phyloP scores from a whole-genome alignment of 2,113 vertebrate species.

The Oncorhynchus nerka region DNA sequence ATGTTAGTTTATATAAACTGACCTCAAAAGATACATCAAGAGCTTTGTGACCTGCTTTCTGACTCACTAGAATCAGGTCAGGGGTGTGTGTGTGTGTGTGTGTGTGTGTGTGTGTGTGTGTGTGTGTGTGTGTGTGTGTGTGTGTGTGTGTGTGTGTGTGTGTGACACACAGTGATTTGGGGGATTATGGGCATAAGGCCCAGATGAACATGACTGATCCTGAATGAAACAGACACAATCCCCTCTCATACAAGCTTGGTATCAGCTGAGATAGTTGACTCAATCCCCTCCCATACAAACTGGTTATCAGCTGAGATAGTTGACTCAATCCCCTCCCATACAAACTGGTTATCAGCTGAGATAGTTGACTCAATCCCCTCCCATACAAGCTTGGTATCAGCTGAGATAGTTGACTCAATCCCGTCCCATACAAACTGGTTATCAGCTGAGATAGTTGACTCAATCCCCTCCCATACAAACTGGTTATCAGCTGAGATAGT shows the following conservation, averaged over 20 bases:
- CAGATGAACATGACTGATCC: slow-evolving; percentile 72
- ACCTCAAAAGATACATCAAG: slow-evolving; percentile 35
- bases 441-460: slow-evolving; percentile 55
- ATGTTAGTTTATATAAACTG: slow-evolving; percentile 40
- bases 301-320: slow-evolving; percentile 56
- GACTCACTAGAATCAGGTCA: slow-evolving; percentile 56
- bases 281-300: slow-evolving; percentile 14
- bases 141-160: no score
- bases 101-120: slow-evolving; percentile 34
- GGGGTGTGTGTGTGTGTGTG: slow-evolving; percentile 8
- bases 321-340: slow-evolving; percentile 62
- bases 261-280: slow-evolving; percentile 48
- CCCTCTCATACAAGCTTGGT: slow-evolving; percentile 50
- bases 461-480: no score
- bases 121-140: slow-evolving; percentile 36
- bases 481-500: no score
- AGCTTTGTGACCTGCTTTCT: slow-evolving; percentile 35
- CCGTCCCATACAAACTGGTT: no score
- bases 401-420: no score
- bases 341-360: slow-evolving; percentile 60
- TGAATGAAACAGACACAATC: slow-evolving; percentile 56
- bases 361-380: not conserved
- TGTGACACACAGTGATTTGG: slow-evolving; percentile 68
- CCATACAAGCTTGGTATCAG: no score
- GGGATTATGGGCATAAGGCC: slow-evolving; percentile 72